Conservation (phyloP, 2,888 invertebrate species). For the Poecilobothrus nobilitatus region DNA sequence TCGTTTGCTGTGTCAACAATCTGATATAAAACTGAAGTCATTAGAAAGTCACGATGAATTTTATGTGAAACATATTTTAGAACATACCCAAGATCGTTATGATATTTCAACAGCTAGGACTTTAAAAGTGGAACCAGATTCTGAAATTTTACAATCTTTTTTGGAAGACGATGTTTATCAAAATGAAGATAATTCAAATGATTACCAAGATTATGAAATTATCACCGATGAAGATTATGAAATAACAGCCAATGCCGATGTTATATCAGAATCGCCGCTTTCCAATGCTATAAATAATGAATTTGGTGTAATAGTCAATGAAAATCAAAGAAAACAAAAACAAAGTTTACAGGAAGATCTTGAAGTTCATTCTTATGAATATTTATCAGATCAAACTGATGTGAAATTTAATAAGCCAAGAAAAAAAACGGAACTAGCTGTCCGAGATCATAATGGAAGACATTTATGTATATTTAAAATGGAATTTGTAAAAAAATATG, state of each 20-base stretch:
- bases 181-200: not conserved
- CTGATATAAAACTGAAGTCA: conserved; percentile 27
- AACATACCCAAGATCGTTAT: not conserved
- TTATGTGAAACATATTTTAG: not conserved
- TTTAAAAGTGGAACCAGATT: not conserved
- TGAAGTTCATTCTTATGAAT: not conserved
- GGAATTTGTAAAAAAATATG: conserved; percentile 9
- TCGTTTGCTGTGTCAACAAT: conserved; percentile 37
- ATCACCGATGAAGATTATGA: not conserved
- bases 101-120: conserved; percentile 14
- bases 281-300: not conserved
- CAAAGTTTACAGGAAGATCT: conserved; percentile 12
- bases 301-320: not conserved
- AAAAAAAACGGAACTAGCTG: not conserved
- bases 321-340: conserved; percentile 14
- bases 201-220: not conserved
- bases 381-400: not conserved
- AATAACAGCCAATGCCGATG: not conserved
- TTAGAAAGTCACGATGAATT: conserved; percentile 16
- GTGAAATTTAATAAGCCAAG: not conserved
- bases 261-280: not conserved
- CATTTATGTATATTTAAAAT: conserved; percentile 8
- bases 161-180: conserved; percentile 22
- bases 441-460: conserved; percentile 9
- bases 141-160: conserved; percentile 21